These are phyloP conservation scores for Tonatia bakeri DNA, from an alignment of 2,113 vertebrate genomes.

Conservation along the genomic window DNA sequence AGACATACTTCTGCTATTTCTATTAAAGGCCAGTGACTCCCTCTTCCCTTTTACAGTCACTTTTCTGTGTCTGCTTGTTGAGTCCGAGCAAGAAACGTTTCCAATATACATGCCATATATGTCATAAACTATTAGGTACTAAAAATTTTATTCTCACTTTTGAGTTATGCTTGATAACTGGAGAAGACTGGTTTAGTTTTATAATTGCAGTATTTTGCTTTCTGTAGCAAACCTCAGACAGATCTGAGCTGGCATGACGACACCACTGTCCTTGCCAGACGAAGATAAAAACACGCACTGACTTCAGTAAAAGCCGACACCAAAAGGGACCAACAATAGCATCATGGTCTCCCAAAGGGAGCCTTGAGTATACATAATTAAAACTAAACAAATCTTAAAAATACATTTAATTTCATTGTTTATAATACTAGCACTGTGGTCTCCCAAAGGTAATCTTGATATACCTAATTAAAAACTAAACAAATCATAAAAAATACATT, in stretches of 20 bases:
- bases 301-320: background rate
- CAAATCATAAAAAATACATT: conserved; percentile 47
- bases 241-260: conserved; percentile 42
- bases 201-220: conserved; percentile 49
- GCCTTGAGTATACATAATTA: background rate
- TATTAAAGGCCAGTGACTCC: conserved; percentile 72
- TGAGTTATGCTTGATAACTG: conserved; percentile 14
- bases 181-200: conserved; percentile 57
- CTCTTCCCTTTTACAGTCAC: conserved; percentile 70
- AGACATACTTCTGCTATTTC: conserved; percentile 76
- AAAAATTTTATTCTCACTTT: conserved; percentile 40
- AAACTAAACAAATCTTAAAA: conserved; percentile 50
- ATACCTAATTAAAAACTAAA: conserved; percentile 19
- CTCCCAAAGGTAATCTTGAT: background rate
- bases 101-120: conserved; percentile 43
- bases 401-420: conserved; percentile 55
- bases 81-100: conserved; percentile 68
- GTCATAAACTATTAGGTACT: background rate
- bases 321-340: background rate
- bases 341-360: background rate
- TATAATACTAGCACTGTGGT: background rate
- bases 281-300: conserved; percentile 42
- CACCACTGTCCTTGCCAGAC: background rate
- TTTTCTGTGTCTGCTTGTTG: conserved; percentile 70
- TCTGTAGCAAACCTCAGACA: conserved; percentile 47